phyloP scores from a whole-genome alignment of 1,140 invertebrate genomes.

The Anastrepha ludens region DNA sequence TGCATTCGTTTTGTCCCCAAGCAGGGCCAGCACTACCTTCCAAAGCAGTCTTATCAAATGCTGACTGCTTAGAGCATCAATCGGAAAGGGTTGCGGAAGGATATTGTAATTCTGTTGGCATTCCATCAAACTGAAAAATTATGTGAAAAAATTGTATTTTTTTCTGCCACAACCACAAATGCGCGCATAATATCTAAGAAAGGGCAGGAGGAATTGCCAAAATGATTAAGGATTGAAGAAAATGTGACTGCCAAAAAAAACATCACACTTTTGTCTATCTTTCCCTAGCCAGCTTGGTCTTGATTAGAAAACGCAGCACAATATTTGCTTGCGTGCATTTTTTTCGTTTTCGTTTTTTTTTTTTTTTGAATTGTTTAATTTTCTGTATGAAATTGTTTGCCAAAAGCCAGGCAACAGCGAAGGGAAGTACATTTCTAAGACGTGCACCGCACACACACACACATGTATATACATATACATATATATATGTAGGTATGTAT shows the following conservation, averaged over 20 bases:
- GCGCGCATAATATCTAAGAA: neutral
- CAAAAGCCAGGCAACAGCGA: neutral
- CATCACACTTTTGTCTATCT: neutral
- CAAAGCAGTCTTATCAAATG: neutral
- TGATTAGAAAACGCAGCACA: slow-evolving; percentile 13
- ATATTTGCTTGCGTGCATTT: neutral
- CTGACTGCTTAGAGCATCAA: slow-evolving; percentile 9
- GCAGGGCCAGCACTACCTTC: neutral
- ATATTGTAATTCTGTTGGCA: slow-evolving; percentile 14
- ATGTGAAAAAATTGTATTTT: slow-evolving; percentile 7
- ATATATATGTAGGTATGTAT: neutral
- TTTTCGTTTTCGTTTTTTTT: neutral
- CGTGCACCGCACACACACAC: neutral
- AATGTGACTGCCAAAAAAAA: neutral
- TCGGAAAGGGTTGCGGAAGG: neutral
- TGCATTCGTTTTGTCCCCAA: neutral
- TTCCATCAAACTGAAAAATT: slow-evolving; percentile 16
- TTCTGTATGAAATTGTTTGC: slow-evolving; percentile 9
- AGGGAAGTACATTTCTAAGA: slow-evolving; percentile 5
- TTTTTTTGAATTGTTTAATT: slow-evolving; percentile 22
- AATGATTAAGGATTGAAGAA: neutral
- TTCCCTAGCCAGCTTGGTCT: neutral
- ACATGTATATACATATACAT: neutral
- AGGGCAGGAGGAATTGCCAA: neutral
- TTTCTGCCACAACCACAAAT: slow-evolving; percentile 31